Evolutionary conservation across 1,140 invertebrate species (phyloP).

Genomic region (Drosophila athabasca): DNA sequence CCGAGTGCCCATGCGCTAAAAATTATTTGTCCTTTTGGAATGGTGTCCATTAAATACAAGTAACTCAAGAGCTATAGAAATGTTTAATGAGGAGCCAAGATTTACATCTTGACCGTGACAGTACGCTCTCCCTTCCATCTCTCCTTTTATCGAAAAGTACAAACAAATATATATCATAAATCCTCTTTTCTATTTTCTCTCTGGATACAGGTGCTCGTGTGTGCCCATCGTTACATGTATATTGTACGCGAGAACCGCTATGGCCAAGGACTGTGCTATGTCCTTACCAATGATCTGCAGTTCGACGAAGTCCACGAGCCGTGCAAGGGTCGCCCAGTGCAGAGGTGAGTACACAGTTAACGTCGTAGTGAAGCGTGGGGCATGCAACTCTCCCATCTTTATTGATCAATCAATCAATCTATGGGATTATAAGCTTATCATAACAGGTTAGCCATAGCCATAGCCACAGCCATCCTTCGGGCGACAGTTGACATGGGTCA

Average conservation of each 20-base stretch:
- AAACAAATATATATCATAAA: too few species aligned
- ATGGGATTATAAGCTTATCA: slow-evolving; percentile 13
- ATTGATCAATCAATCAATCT: slow-evolving; percentile 1
- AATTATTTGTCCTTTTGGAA: too few species aligned
- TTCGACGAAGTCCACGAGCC: slow-evolving; percentile 90
- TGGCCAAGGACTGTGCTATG: slow-evolving; percentile 95
- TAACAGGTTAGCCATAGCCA: background rate
- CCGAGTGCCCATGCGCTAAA: too few species aligned
- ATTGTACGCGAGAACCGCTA: slow-evolving; percentile 89
- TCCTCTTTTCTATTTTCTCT: background rate
- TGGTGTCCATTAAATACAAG: too few species aligned
- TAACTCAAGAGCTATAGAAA: too few species aligned
- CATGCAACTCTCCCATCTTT: background rate
- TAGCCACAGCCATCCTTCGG: too few species aligned
- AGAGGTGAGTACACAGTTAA: slow-evolving; percentile 85
- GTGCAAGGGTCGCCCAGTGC: slow-evolving; percentile 90
- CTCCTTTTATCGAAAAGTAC: too few species aligned
- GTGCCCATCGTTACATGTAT: slow-evolving; percentile 94
- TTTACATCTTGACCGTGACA: too few species aligned
- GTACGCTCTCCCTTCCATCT: too few species aligned
- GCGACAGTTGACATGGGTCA: slow-evolving; percentile 40
- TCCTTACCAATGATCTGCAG: slow-evolving; percentile 90
- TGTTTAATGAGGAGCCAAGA: too few species aligned
- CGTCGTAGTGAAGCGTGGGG: too few species aligned
- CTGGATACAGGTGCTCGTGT: slow-evolving; percentile 87